Evolutionary conservation across 2,888 invertebrate species (phyloP), one percentile per base, ranked within the genome.

Genomic region (Microchrysa polita): DNA sequence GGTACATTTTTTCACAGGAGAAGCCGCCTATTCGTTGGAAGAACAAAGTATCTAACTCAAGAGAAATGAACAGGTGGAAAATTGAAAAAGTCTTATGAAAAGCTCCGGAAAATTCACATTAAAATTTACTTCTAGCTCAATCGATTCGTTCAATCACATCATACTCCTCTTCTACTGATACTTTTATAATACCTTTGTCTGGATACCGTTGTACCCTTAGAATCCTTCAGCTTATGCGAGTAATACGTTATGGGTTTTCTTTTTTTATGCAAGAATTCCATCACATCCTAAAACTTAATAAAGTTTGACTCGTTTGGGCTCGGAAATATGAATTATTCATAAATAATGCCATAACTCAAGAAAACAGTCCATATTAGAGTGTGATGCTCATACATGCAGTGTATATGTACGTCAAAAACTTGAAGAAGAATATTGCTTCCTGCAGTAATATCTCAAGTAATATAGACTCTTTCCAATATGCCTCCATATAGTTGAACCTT

Each of bases 241-340:
- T 42, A 42, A 42, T 12, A 42, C 2, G 48, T 48, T 48, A 48
- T n/a, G 16, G 2, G 48, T 48, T 48, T n/a, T 2, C 48, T 48
- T 48, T 48, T 48, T 5, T n/a, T 48, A n/a, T 48, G 12, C 5
- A n/a, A 42, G 42, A 10, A 48, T 48, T 48, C 16, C 48, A n/a
- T n/a, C 48, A 48, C 48, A n/a, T 48, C 48, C 14, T 7, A 10
- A 48, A 48, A 48, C 48, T 48, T 48, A 48, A 48, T 48, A 48
- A 48, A 48, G 48, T 48, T 48, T 48, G 48, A 48, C 48, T 48
- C 5, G 48, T 12, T n/a, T 48, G 48, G 16, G 48, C 16, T 12
- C 12, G 4, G 27, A 34, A 34, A 34, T 48, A 48, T 48, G 48
- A 48, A 48, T 48, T 48, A 48, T 48, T 48, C 48, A 48, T 48